Evolutionary conservation across 2,888 invertebrate species (phyloP), one percentile per base, ranked within the genome.

Genomic region (Ptilodon capucinus): DNA sequence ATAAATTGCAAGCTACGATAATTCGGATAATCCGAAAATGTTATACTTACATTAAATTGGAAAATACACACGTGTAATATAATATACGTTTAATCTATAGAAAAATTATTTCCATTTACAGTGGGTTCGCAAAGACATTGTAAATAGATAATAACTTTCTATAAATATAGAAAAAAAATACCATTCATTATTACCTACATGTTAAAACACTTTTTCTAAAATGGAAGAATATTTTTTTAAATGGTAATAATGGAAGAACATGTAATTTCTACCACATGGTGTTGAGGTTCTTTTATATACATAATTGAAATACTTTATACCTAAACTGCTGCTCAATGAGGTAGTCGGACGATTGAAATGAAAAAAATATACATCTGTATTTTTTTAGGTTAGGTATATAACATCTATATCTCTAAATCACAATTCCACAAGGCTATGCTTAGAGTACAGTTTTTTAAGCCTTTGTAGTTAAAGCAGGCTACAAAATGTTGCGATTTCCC

Each of bases 251-350:
- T 23, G 35, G 35, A 35, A 35, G 35, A 17, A 17, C 35, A 14
- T 32, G 5, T 14, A 32, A 14, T 32, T 32, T 35, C 17, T 35
- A 35, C 35, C 16, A 17, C 14, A 4, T 32, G 32, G 32, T 11
- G 32, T 13, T 7, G 13, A 6, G 13, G 32, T 13, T 1, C 32
- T 47, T 42, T 49, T 53, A 52, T 46, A 51, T 50, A 35, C 40
- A 57, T n/a, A n/a, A n/a, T n/a, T n/a, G n/a, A n/a, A n/a, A n/a
- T n/a, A n/a, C n/a, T n/a, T n/a, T n/a, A n/a, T n/a, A n/a, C n/a
- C 47, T 60, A 62, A 49, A 57, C 51, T 60, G 60, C 55, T 70
- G 66, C 59, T 54, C 48, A 56, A 64, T 71, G 81, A 80, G 79
- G 78, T 80, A 77, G 78, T 71, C 49, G 39, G 56, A 68, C 65